Evolutionary conservation across 1,140 invertebrate genomes (phyloP), one percentile per base, ranked within the genome.

Genomic region (Parasteatoda tepidariorum): DNA sequence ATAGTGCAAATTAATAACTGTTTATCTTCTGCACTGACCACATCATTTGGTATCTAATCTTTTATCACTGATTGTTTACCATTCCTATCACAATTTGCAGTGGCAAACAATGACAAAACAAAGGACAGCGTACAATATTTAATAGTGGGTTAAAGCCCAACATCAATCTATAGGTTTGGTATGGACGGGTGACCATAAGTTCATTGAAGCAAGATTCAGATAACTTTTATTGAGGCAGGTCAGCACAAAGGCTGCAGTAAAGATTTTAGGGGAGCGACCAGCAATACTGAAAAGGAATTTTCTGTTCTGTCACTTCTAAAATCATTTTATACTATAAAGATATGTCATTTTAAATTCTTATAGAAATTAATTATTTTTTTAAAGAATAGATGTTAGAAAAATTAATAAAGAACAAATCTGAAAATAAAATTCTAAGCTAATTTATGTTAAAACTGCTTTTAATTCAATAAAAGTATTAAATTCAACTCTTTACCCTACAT

Each of bases 171-270:
- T 79, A 79, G 38, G 9, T 68, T 68, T 79, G 61, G 62, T 57
- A 68, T 79, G 76, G 76, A 26, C 76, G 62, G 31, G 48, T 79
- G 76, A 79, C 76, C 76, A 48, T 68, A 68, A 67, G 64, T 15
- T 68, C 76, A 79, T 55, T 59, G 62, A 61, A 79, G 62, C 64
- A 68, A 55, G 59, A 79, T 48, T 57, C 54, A 68, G 76, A 79
- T 79, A 79, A 68, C 64, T 79, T 78, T 79, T 79, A 79, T 79
- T 79, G 38, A 64, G 76, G 31, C 76, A 79, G 76, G 28, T 79
- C 76, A 38, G 62, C 41, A 79, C 41, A 68, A 79, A 68, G 48
- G 48, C 22, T 22, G 3, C 57, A 34, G 2, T n/a, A 34, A 59
- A 22, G 22, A 31, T 55, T 64, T 24, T 2, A 26, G 61, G n/a